phyloP scores from a whole-genome alignment of 2,888 invertebrate genomes.

The Globia sparganii region DNA sequence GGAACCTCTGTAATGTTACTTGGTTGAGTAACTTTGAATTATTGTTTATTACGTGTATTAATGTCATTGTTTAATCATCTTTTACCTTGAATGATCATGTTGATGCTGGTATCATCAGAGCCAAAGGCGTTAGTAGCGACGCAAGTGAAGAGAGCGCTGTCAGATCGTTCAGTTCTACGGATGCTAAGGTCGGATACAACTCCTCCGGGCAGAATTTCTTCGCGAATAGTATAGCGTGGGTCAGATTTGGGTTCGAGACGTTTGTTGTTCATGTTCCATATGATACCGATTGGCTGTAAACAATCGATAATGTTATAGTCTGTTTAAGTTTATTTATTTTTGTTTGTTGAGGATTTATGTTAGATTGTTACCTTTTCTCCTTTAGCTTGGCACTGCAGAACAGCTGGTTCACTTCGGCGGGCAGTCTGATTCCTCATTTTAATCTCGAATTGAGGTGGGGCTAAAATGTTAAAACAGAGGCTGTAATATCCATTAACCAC shows the following conservation, averaged over 20 bases:
- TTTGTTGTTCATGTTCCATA: conserved; percentile 98
- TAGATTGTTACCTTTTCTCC: conserved; percentile 93
- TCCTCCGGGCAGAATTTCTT: conserved; percentile 96
- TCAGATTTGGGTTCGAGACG: conserved; percentile 97
- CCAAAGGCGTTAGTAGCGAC: conserved; percentile 98
- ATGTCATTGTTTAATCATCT: background rate
- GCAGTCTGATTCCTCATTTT: conserved; percentile 97
- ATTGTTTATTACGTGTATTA: background rate
- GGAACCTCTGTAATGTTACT: conserved; percentile 92
- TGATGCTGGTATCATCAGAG: conserved; percentile 98
- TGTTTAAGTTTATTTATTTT: background rate
- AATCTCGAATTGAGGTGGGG: conserved; percentile 98
- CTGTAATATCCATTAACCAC: conserved; percentile 9
- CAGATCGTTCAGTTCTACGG: conserved; percentile 96
- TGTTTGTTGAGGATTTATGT: background rate
- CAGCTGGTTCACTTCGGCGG: conserved; percentile 96
- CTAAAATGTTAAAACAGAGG: conserved; percentile 88
- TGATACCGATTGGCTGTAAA: conserved; percentile 95
- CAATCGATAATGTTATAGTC: background rate
- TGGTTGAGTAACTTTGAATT: conserved; percentile 24
- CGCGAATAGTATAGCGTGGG: conserved; percentile 95
- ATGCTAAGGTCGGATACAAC: conserved; percentile 97
- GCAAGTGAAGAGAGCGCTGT: conserved; percentile 97
- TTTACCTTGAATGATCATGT: conserved; percentile 97
- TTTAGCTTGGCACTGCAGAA: conserved; percentile 97